Evolutionary conservation across 2,888 invertebrate genomes (phyloP).

Genomic region (Zelleria hepariella): DNA sequence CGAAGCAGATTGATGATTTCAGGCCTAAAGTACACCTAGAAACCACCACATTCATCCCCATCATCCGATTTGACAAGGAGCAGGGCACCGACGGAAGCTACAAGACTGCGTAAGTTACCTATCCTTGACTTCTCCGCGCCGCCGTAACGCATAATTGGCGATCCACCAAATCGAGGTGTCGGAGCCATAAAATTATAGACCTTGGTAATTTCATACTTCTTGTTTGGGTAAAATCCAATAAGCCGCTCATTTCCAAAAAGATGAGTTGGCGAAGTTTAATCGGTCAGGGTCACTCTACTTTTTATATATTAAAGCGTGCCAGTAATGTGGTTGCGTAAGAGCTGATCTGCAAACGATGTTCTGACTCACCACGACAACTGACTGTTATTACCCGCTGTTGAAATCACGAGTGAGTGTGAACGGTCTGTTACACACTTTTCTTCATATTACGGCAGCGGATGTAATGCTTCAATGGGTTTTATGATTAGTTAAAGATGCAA

Average conservation of each 20-base stretch:
- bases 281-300: conserved; percentile 7
- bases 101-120: conserved; percentile 77
- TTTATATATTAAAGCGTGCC: not conserved
- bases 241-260: not conserved
- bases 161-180: not conserved
- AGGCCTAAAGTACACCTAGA: conserved; percentile 59
- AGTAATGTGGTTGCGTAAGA: not conserved
- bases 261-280: not conserved
- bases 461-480: not conserved
- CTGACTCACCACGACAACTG: not conserved
- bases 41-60: conserved; percentile 84
- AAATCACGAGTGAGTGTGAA: not conserved
- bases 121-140: conserved; percentile 6
- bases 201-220: not conserved
- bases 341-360: not conserved
- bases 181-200: not conserved
- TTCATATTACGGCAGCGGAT: not conserved
- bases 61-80: conserved; percentile 85
- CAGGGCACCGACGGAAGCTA: conserved; percentile 88
- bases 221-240: not conserved
- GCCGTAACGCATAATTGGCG: not conserved
- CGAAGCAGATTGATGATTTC: conserved; percentile 54
- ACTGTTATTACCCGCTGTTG: not conserved
- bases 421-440: not conserved
- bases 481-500: not conserved